Conservation (phyloP, 2,113 vertebrate species). For the Mustela lutreola region DNA sequence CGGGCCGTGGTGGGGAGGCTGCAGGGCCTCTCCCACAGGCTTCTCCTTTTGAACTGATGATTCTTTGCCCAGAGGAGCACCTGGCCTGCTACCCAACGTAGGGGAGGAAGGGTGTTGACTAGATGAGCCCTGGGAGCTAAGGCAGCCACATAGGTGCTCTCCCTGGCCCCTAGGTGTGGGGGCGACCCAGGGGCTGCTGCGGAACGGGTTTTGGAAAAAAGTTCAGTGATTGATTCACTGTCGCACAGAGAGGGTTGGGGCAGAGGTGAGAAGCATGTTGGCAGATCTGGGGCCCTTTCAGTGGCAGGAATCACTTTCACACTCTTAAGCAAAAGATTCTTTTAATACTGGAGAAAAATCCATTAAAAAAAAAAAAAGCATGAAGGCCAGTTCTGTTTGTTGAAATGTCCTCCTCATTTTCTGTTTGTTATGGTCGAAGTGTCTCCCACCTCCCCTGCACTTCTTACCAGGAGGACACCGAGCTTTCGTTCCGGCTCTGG, state of each 20-base stretch:
- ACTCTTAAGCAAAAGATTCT: not conserved
- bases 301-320: not conserved
- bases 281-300: not conserved
- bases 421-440: accelerated
- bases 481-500: no score
- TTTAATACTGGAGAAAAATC: not conserved
- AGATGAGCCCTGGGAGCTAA: not conserved
- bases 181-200: not conserved
- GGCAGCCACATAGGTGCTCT: accelerated
- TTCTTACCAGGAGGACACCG: no score
- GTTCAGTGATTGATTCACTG: not conserved
- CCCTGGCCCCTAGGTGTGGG: not conserved
- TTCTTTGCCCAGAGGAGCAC: not conserved
- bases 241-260: not conserved
- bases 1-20: not conserved
- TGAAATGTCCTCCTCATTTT: not conserved
- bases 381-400: not conserved
- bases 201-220: conserved; percentile 34
- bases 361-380: not conserved
- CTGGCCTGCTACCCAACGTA: not conserved
- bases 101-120: not conserved
- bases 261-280: not conserved
- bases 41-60: not conserved
- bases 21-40: not conserved
- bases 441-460: not conserved